phyloP scores from a whole-genome alignment of 2,888 invertebrate species.

The Petrolisthes cinctipes region DNA sequence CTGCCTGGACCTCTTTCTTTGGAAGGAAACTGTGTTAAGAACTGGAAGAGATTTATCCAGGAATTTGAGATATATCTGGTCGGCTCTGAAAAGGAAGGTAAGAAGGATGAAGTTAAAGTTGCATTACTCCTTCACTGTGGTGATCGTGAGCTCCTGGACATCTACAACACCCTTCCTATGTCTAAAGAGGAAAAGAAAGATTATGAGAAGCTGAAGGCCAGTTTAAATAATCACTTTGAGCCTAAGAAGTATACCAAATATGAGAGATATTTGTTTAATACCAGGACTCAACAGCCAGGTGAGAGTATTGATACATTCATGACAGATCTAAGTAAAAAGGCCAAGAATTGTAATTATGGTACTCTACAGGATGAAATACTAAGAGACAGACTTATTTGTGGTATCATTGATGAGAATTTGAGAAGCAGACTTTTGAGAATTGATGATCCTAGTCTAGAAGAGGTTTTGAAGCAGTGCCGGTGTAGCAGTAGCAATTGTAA shows the following conservation, averaged over 20 bases:
- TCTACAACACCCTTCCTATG: neutral
- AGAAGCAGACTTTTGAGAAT: constrained; percentile 18
- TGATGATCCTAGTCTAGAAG: constrained; percentile 2
- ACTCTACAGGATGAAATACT: neutral
- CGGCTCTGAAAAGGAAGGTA: constrained; percentile 2
- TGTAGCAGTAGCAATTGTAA: no score
- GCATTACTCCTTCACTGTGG: constrained; percentile 1
- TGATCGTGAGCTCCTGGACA: neutral
- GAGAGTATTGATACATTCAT: neutral
- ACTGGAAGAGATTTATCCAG: neutral
- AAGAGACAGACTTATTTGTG: constrained; percentile 14
- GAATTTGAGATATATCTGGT: neutral
- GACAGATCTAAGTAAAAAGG: constrained; percentile 1
- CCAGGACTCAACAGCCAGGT: constrained; percentile 7
- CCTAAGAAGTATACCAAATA: neutral
- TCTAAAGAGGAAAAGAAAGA: neutral
- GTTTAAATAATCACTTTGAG: constrained; percentile 5
- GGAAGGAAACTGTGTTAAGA: neutral
- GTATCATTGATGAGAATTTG: constrained; percentile 13
- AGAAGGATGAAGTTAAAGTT: constrained; percentile 8
- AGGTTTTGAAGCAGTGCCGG: constrained; percentile 13
- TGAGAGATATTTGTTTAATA: constrained; percentile 11
- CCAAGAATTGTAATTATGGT: constrained; percentile 13
- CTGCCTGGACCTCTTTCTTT: constrained; percentile 4
- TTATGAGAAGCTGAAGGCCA: neutral